These are phyloP conservation scores for Bufo gargarizans DNA, from an alignment of 2,113 vertebrate species.

Conservation along the genomic window DNA sequence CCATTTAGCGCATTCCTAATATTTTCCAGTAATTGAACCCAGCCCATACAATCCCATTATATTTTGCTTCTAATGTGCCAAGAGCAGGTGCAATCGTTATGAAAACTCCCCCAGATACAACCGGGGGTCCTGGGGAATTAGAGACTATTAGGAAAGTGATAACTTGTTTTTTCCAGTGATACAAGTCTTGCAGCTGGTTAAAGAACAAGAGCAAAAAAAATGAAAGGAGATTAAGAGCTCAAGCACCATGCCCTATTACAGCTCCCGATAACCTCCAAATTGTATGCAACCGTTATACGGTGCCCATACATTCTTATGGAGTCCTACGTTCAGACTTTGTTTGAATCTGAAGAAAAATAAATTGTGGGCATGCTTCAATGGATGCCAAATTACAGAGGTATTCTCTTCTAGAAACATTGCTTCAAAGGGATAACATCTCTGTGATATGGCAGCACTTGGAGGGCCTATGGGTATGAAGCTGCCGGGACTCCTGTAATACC, in stretches of 20 bases:
- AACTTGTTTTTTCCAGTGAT: neutral
- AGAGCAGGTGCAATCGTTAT: conserved; percentile 30
- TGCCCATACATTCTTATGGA: no score
- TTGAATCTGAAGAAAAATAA: no score
- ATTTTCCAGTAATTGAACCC: conserved; percentile 46
- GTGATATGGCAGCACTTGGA: no score
- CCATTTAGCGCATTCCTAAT: conserved; percentile 30
- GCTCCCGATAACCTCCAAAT: no score
- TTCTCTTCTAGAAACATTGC: no score
- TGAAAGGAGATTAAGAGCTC: neutral
- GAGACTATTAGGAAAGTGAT: conserved; percentile 14
- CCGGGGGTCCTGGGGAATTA: neutral
- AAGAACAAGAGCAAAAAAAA: neutral
- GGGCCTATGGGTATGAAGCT: no score
- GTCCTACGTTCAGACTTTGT: no score
- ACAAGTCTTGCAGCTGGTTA: neutral
- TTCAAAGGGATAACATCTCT: no score
- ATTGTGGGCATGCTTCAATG: no score
- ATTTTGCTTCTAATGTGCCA: conserved; percentile 9
- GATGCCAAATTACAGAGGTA: no score
- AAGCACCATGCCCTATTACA: neutral
- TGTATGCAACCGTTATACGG: no score
- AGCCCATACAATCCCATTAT: conserved; percentile 30
- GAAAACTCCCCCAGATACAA: neutral
- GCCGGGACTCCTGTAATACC: no score